Base-by-base conservation (phyloP, 2,888 invertebrate genomes). In the Muscina levida region DNA sequence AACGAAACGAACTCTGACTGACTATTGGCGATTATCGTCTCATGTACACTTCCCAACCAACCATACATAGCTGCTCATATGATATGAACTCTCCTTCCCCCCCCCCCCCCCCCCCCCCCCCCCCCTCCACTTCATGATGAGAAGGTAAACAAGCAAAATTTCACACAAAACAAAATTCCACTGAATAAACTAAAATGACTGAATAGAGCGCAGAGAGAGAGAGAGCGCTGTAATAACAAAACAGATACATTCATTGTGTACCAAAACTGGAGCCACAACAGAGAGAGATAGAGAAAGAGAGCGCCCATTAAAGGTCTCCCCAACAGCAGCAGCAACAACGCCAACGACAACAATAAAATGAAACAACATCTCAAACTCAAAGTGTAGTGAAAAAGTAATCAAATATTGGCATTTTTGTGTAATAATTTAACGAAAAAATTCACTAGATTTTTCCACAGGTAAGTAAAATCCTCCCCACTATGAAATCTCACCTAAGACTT, bases 401-500 rank as follows among this genome's bases (percentile, higher is more conserved):
- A 44, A 51, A 82, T 83, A 79, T 76, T 70, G 44, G 57, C 72
- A 67, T 74, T 84, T 84, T 84, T 75, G 81, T 80, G 82, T 71
- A 53, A 59, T 62, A 84, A 83, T 84, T 85, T 62, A 80, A 65
- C 59, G 76, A 71, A 74, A 79, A 83, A 82, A 77, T 78, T 82
- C 82, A 75, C 37, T 67, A 66, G 78, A 57, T 78, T 72, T 82
- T 79, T 65, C 76, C 71, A 81, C 85, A 83, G 86, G 86, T 86
- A 84, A 85, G 86, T 86, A 81, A 83, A 85, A 86, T 82, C 67
- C 83, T 79, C 81, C 77, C n/a, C 83, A 84, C 86, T 84, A 86
- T 75, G 79, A 84, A 76, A 77, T 77, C 62, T 73, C 70, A 73
- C 65, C 71, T 82, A 85, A 84, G 81, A 82, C 83, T 82, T 79